Base-by-base conservation (phyloP, 2,888 invertebrate genomes). In the Patella pellucida region DNA sequence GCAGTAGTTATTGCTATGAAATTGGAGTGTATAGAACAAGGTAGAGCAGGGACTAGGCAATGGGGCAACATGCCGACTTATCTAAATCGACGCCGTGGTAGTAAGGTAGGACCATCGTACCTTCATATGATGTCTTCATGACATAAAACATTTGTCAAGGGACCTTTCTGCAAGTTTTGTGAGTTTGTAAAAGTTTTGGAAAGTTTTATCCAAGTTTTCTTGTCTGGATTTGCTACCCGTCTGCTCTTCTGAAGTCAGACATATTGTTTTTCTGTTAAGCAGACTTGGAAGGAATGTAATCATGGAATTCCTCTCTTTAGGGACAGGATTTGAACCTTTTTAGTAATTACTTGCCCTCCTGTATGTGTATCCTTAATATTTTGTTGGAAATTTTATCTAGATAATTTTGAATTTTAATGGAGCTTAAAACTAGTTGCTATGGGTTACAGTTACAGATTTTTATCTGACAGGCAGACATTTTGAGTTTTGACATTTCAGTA, bases 11-110 rank as follows among this genome's bases (percentile, higher is more conserved):
- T 19, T 62, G 62, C 62, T 62, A 62, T 62, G 62, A 62, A 12
- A 62, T 62, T 62, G 62, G 62, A 62, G 19, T 62, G 62, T 62
- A 14, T 19, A 62, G 62, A 62, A 19, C 62, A 62, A 62, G 62
- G 62, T 23, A 62, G 23, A 62, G 19, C 62, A 62, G 62, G 62
- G 62, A 62, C 62, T 62, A 62, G 62, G 62, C 62, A 62, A 62
- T 62, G 62, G 62, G 62, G 62, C 19, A 62, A 62, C 19, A 62
- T 62, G 62, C 62, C 62, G 19, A 23, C 62, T 19, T 62, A 62
- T 62, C 23, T 62, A 19, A 62, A 62, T 62, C 62, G 62, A 12
- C 62, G 62, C 23, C 41, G 41, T 41, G 41, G 41, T 41, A 41
- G 41, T 41, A 62, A 62, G 62, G 62, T 62, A 62, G 62, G 62